phyloP scores from a whole-genome alignment of 2,113 vertebrate species.

The Vidua macroura region DNA sequence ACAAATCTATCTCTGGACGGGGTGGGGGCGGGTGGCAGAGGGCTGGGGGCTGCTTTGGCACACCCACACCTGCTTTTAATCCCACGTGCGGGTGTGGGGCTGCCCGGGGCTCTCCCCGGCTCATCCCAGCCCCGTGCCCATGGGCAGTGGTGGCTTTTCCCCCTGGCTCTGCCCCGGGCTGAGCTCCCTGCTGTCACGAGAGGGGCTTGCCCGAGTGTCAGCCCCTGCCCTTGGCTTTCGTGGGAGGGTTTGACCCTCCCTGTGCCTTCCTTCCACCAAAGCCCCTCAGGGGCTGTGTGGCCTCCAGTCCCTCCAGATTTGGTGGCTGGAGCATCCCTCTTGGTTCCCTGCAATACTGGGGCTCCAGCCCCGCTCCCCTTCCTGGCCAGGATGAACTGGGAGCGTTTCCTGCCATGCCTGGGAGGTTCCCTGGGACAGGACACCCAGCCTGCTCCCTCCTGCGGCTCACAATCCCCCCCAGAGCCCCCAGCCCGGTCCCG shows the following conservation, averaged over 20 bases:
- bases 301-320: background rate
- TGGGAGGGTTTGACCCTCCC: background rate
- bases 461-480: background rate
- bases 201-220: background rate
- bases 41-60: background rate
- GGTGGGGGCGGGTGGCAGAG: background rate
- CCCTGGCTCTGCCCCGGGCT: background rate
- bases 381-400: background rate
- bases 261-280: background rate
- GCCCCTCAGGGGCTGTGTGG: background rate
- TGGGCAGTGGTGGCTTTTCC: background rate
- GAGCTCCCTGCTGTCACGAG: background rate
- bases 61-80: background rate
- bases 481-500: background rate
- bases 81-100: fast-evolving
- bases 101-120: background rate
- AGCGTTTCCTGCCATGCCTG: background rate
- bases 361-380: background rate
- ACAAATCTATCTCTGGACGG: background rate
- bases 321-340: background rate
- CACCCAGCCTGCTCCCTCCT: background rate
- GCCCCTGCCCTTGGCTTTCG: background rate
- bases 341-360: fast-evolving
- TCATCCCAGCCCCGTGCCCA: background rate
- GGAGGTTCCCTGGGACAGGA: background rate